phyloP scores from a whole-genome alignment of 2,888 invertebrate genomes.

The Phragmatobia fuliginosa region DNA sequence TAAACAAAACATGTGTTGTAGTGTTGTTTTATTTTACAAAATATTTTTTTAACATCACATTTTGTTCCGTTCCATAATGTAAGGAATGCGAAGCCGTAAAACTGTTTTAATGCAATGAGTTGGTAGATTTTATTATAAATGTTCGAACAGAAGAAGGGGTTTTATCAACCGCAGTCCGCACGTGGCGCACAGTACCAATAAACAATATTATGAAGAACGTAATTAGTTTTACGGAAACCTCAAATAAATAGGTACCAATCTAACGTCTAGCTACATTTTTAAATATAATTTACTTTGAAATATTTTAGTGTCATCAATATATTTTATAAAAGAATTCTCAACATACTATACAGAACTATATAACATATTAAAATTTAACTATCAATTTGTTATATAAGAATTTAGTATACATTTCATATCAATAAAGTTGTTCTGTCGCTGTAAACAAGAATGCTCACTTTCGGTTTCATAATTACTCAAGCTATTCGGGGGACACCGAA shows the following conservation, averaged over 20 bases:
- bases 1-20: not conserved
- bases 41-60: not conserved
- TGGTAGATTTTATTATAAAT: not conserved
- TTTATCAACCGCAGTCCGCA: not conserved
- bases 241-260: not conserved
- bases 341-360: not conserved
- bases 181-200: not conserved
- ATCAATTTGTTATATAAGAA: no score
- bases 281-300: not conserved
- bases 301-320: not conserved
- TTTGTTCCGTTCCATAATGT: not conserved
- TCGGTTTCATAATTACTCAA: not conserved
- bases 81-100: not conserved
- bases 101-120: not conserved
- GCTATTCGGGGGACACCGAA: not conserved
- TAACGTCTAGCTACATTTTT: not conserved
- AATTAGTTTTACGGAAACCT: not conserved
- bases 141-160: not conserved
- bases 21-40: not conserved
- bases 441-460: not conserved
- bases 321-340: not conserved
- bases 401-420: not conserved
- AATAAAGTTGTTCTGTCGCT: not conserved
- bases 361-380: not conserved
- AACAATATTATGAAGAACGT: not conserved